Evolutionary conservation across 1,140 invertebrate genomes (phyloP).

Genomic region (Agrilus planipennis): DNA sequence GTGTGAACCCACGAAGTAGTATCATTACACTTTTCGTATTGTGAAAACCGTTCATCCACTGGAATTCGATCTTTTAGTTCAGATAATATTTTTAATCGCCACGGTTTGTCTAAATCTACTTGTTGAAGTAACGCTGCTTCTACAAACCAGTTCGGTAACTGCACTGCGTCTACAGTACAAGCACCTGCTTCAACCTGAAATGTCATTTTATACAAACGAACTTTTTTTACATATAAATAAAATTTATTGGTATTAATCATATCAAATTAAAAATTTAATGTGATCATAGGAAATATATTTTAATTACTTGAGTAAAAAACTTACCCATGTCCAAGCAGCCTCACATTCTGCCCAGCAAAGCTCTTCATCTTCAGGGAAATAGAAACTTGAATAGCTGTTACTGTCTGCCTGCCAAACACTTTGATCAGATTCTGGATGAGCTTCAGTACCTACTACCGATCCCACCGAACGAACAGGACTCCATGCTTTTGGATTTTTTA

Average conservation of each 20-base stretch:
- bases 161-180: conserved; percentile 52
- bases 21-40: conserved; percentile 55
- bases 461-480: conserved; percentile 71
- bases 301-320: no score
- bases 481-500: conserved; percentile 64
- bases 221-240: not conserved
- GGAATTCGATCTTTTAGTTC: conserved; percentile 47
- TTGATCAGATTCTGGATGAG: conserved; percentile 66
- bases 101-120: conserved; percentile 55
- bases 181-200: conserved; percentile 68
- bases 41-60: conserved; percentile 18
- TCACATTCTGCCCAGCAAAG: conserved; percentile 64
- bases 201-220: not conserved
- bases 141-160: conserved; percentile 63
- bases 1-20: conserved; percentile 73
- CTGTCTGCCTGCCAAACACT: conserved; percentile 61
- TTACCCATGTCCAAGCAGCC: conserved; percentile 62
- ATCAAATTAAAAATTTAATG: not conserved
- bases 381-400: conserved; percentile 56
- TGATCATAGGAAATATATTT: no score
- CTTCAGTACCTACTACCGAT: conserved; percentile 64
- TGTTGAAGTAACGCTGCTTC: conserved; percentile 39
- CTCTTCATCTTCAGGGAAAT: conserved; percentile 57
- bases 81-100: conserved; percentile 61
- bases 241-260: not conserved